Conservation (phyloP, 2,113 vertebrate species). For the Nestor notabilis region DNA sequence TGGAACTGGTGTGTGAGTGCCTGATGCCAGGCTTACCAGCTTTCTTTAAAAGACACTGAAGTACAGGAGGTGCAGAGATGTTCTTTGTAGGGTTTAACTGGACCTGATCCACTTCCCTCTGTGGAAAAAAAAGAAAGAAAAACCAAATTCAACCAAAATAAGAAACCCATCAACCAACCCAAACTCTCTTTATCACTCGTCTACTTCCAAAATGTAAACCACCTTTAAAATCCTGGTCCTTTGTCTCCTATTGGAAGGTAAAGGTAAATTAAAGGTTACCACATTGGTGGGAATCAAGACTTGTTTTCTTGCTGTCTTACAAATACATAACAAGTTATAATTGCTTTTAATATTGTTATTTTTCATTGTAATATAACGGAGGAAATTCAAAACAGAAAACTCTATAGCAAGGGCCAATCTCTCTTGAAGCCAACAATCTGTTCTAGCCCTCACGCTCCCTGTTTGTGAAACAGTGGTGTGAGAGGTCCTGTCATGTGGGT, state of each 20-base stretch:
- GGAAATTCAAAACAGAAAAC: constrained; percentile 45
- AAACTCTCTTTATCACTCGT: background rate
- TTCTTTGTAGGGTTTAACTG: background rate
- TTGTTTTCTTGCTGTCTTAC: background rate
- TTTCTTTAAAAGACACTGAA: background rate
- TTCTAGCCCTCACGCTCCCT: background rate
- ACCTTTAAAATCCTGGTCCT: background rate
- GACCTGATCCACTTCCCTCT: background rate
- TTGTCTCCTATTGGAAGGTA: background rate
- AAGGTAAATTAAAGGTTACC: background rate
- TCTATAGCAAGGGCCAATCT: constrained; percentile 55
- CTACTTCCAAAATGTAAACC: background rate
- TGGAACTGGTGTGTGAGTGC: background rate
- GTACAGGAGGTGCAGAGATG: background rate
- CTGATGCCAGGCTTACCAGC: background rate
- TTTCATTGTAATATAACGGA: background rate
- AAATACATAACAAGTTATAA: background rate
- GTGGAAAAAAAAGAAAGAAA: background rate
- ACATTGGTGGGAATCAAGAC: rapidly evolving
- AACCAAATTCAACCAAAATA: background rate
- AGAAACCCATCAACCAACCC: background rate
- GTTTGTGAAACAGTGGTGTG: background rate
- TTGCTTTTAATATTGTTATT: constrained; percentile 25
- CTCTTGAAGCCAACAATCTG: constrained; percentile 67
- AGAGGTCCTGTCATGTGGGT: background rate